Conservation (phyloP, 2,888 invertebrate species). For the Acrobasis repandana region DNA sequence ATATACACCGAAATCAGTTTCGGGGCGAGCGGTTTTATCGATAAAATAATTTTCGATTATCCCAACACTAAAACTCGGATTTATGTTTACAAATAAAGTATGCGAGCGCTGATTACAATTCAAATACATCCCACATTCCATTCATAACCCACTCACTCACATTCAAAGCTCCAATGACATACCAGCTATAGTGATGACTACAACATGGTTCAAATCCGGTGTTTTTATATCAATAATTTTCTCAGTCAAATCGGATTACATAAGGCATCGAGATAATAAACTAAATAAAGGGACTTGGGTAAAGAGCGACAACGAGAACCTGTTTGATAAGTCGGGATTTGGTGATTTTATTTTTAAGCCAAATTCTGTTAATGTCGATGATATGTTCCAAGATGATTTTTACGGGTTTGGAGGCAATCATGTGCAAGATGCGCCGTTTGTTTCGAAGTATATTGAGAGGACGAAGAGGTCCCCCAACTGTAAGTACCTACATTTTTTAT, state of each 20-base stretch:
- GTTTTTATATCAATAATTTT: conserved; percentile 38
- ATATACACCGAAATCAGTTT: too few relatives aligned
- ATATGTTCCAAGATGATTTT: conserved; percentile 50
- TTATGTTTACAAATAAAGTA: conserved; percentile 55
- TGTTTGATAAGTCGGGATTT: conserved; percentile 34
- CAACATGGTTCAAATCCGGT: conserved; percentile 37
- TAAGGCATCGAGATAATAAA: conserved; percentile 58
- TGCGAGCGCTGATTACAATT: conserved; percentile 38
- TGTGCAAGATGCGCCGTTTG: conserved; percentile 43
- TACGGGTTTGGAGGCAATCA: conserved; percentile 46
- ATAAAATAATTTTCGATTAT: conserved; percentile 17
- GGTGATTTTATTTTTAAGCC: conserved; percentile 59
- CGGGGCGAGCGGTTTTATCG: too few relatives aligned
- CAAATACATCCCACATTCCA: conserved; percentile 49
- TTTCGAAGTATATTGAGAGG: conserved; percentile 53
- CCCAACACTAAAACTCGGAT: conserved; percentile 31
- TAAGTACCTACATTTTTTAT: conserved; percentile 41
- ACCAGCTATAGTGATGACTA: conserved; percentile 8
- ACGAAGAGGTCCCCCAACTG: conserved; percentile 52
- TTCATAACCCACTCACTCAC: conserved; percentile 33
- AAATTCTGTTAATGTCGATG: conserved; percentile 58
- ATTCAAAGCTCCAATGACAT: conserved; percentile 22
- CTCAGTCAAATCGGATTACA: conserved; percentile 41
- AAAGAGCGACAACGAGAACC: conserved; percentile 35
- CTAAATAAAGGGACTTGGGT: conserved; percentile 68